Base-by-base conservation (phyloP, 2,888 invertebrate species). In the Latrodectus hesperus region DNA sequence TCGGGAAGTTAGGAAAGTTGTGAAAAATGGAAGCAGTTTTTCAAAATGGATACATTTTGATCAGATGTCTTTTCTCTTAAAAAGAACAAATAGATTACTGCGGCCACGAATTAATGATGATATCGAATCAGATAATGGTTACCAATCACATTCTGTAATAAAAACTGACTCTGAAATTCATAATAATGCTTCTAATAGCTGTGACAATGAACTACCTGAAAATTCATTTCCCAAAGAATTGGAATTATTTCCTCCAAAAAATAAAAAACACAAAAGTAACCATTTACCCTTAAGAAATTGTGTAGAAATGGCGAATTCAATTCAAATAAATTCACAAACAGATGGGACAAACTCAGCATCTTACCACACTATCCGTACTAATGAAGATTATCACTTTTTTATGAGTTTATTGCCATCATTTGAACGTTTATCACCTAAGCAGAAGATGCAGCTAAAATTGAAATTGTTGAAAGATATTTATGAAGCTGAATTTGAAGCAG, bases 391-490 rank as follows among this genome's bases (percentile, higher is more conserved):
- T 73, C 52, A 64, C 14, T 81, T 81, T 53, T 52, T 81, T 10
- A 65, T 73, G 38, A 81, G 81, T 55, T 73, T 81, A 14, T 67
- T 81, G 73, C 81, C 81, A 16, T 51, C 81, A 3, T 73, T 81
- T 52, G 65, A 81, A n/a, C 64, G 73, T 26, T 72, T 81, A 72
- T 52, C 81, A 14, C 52, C 73, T 10, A 38, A 16, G 16, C 72
- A 73, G n/a, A 81, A 81, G 26, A 81, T 81, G 81, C 52, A 52
- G 16, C 26, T 73, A 10, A 73, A 74, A 26, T 73, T 81, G 14
- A 81, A 81, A 52, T 72, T 81, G 53, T 73, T 81, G 81, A 72
- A 81, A 26, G 73, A 73, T 53, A 53, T 81, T 22, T 81, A 53
- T 52, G 67, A 74, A 14, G 73, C 67, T 74, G 53, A 60, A 14